Base-by-base conservation (phyloP, 2,888 invertebrate species). In the Orgyia antiqua region DNA sequence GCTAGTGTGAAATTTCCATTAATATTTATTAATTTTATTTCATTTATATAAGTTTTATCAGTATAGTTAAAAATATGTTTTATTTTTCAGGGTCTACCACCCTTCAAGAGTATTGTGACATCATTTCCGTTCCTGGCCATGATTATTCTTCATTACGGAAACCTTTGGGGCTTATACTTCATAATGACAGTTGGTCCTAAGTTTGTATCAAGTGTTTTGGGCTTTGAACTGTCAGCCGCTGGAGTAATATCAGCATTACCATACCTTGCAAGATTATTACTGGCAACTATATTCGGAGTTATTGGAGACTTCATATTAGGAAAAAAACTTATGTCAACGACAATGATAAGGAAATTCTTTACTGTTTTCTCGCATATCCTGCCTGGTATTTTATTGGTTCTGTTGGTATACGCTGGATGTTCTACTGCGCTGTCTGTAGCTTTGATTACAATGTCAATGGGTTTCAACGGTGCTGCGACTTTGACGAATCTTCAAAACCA, bases 131-230 rank as follows among this genome's bases (percentile, higher is more conserved):
- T 93, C 66, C 79, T 91, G 70, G 89, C 92, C 0, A 80, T 94
- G 56, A 50, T 87, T 6, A 51, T 91, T 1, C 76, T 92, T 12
- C 94, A 94, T 52, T 93, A 91, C 52, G 94, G 94, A 20, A 94
- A 92, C 57, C 74, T 93, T 36, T 94, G 93, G 90, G 91, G 94
- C 1, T 65, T 94, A 13, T 93, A 91, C 68, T 92, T 94, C 60
- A 88, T 93, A 27, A 89, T 93, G 73, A 93, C 92, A 0, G 91
- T 91, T 19, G 92, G 93, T 24, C 93, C 93, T 4, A 91, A 92
- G 50, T 94, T 91, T 60, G 87, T 94, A 55, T 91, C 92, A 23
- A 91, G 91, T 48, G 89, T 92, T 0, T 70, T 94, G 24, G 92
- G 92, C 4, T 93, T 93, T 57, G 88, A 92, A 52, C 60, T 94